Evolutionary conservation across 2,113 vertebrate genomes (phyloP), one percentile per base, ranked within the genome.

Genomic region (Zosterops pallidus): DNA sequence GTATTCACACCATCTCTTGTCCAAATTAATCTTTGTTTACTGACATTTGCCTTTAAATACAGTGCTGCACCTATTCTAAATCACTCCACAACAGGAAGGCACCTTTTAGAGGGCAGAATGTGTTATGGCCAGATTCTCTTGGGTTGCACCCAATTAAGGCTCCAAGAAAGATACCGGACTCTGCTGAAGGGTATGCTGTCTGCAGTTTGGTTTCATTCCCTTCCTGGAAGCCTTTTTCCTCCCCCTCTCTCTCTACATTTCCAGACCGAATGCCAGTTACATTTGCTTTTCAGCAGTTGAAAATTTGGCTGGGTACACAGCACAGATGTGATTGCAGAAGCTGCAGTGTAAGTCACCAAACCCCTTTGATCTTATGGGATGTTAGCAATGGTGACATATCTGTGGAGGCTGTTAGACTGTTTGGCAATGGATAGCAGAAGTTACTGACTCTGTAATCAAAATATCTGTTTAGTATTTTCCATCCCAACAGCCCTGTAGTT

Each of bases 11-110:
- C 60, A 52, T 41, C 37, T 83, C n/a, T 72, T 83, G 46, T 83
- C n/a, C 71, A 90, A 62, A 90, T 83, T 83, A 86, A 41, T 80
- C 86, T 88, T 83, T 72, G 9, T 91, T 95, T 81, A 23, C 42
- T 33, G 42, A 26, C 68, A 77, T 78, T 60, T 65, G n/a, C 24
- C 33, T 65, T 72, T 77, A 69, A 57, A 50, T 90, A 46, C 50
- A 77, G 37, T 35, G n/a, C 47, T 81, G 50, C 67, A 65, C 20
- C 5, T 59, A 41, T 64, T 69, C 50, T 88, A 74, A 83, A 86
- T 88, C 50, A 60, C 39, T 74, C 19, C 12, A 39, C 28, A 69
- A 22, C 63, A 62, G 67, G 90, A 80, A n/a, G 39, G 50, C 57
- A 15, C 15, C 15, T 6, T 4, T 52, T 65, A 77, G 37, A 95